Evolutionary conservation across 1,140 invertebrate species (phyloP).

Genomic region (Cyclina sinensis): DNA sequence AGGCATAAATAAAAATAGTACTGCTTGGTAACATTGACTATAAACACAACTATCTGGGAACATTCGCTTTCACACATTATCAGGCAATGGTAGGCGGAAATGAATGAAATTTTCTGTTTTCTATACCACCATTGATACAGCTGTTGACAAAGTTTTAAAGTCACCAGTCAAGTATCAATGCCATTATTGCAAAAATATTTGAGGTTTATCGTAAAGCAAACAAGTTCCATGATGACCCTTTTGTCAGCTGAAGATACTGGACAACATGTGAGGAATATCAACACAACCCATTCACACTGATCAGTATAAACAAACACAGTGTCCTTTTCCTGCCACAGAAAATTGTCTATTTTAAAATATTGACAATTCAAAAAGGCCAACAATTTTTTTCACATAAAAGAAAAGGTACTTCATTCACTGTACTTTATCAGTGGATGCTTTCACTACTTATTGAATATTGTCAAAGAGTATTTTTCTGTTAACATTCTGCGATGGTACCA

Average conservation of each 20-base stretch:
- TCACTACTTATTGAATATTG: neutral
- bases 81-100: conserved; percentile 23
- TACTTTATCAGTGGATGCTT: neutral
- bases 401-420: neutral
- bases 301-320: too few relatives aligned
- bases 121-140: neutral
- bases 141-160: neutral
- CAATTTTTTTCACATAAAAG: neutral
- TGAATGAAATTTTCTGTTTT: conserved; percentile 8
- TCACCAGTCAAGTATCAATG: neutral
- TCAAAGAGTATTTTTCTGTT: neutral
- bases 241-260: neutral
- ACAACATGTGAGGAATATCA: neutral
- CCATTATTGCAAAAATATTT: conserved; percentile 8
- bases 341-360: neutral
- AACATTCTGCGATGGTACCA: neutral
- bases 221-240: conserved; percentile 16
- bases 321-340: neutral
- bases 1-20: neutral
- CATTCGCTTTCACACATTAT: neutral
- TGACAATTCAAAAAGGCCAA: neutral
- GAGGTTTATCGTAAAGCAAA: neutral
- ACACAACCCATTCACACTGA: neutral
- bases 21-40: neutral
- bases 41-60: neutral